phyloP scores from a whole-genome alignment of 2,797 vertebrate genomes.

The Sebastes iracundus region DNA sequence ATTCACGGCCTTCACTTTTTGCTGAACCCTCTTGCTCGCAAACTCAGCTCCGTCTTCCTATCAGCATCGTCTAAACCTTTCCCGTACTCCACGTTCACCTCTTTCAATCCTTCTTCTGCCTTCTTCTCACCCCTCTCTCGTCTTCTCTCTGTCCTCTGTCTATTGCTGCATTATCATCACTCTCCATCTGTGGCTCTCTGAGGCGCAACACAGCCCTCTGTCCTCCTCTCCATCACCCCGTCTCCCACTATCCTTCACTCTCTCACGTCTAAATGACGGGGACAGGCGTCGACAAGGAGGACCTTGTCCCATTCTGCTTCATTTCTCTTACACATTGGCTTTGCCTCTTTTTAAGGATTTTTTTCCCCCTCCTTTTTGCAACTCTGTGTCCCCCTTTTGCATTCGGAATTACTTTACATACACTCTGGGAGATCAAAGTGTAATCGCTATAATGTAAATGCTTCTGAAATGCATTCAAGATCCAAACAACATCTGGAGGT shows the following conservation, averaged over 20 bases:
- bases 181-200: slow-evolving; percentile 68
- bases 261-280: slow-evolving; percentile 42
- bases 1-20: neutral
- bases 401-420: neutral
- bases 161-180: slow-evolving; percentile 65
- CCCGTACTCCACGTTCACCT: neutral
- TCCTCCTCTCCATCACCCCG: slow-evolving; percentile 61
- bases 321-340: slow-evolving; percentile 6
- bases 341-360: neutral
- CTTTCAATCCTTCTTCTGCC: neutral
- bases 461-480: neutral
- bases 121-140: neutral
- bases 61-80: neutral
- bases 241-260: slow-evolving; percentile 51
- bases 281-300: slow-evolving; percentile 48
- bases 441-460: neutral
- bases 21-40: neutral
- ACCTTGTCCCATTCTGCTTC: slow-evolving; percentile 26
- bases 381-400: neutral
- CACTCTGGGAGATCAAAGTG: neutral
- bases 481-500: neutral
- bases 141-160: slow-evolving; percentile 43
- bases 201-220: slow-evolving; percentile 59
- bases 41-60: slow-evolving; percentile 2
- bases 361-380: neutral